Conservation (phyloP, 2,888 invertebrate genomes). For the Flabesymbios commensalis region DNA sequence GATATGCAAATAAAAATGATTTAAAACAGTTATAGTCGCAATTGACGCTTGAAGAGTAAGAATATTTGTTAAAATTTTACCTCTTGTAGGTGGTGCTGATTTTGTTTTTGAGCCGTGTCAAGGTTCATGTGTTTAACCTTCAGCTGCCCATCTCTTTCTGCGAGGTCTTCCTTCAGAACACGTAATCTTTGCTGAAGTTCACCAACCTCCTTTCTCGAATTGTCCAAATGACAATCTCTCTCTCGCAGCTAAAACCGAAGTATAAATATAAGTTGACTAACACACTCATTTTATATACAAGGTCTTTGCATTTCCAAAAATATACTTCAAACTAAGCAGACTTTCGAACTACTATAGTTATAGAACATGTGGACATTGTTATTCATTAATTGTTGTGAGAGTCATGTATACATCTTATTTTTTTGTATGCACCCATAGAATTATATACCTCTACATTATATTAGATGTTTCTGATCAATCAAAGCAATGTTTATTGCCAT, state of each 20-base stretch:
- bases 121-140: slow-evolving; percentile 53
- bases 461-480: too few species aligned
- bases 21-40: too few species aligned
- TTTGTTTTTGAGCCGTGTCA: slow-evolving; percentile 55
- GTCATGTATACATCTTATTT: too few species aligned
- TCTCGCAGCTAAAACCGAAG: slow-evolving; percentile 12
- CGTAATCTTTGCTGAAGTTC: slow-evolving; percentile 45
- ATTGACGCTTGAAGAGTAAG: neutral
- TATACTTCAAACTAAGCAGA: too few species aligned
- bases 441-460: too few species aligned
- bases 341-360: too few species aligned
- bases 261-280: neutral
- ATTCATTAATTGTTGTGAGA: too few species aligned
- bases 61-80: slow-evolving; percentile 31
- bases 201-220: slow-evolving; percentile 46
- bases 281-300: neutral
- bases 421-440: too few species aligned
- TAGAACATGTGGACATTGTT: too few species aligned
- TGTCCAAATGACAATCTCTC: slow-evolving; percentile 6
- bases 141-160: slow-evolving; percentile 56
- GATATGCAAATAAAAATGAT: too few species aligned
- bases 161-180: slow-evolving; percentile 50
- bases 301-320: too few species aligned
- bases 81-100: slow-evolving; percentile 52
- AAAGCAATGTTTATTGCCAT: too few species aligned